phyloP scores from a whole-genome alignment of 2,113 vertebrate species.

The Irena cyanogastra region DNA sequence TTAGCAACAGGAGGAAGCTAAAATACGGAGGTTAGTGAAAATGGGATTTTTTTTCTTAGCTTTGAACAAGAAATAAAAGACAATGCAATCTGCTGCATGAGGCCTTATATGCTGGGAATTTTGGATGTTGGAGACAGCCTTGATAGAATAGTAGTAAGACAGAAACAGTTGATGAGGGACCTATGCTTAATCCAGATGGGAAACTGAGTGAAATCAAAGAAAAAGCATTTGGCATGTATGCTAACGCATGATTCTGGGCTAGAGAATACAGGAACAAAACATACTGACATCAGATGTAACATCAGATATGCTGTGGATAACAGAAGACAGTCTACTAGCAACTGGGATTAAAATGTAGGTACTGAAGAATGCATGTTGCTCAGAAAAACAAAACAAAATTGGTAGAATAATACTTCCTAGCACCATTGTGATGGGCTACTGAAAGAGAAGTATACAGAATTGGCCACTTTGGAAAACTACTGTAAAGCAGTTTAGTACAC shows the following conservation, averaged over 20 bases:
- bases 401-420: background rate
- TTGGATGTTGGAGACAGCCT: background rate
- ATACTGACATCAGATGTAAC: background rate
- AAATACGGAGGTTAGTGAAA: background rate
- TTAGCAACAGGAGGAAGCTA: background rate
- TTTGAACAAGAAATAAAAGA: background rate
- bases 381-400: background rate
- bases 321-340: background rate
- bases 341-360: background rate
- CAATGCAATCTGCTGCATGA: background rate
- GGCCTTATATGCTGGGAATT: background rate
- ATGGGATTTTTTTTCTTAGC: background rate
- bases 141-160: background rate
- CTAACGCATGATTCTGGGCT: background rate
- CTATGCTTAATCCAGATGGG: background rate
- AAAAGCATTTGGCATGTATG: background rate
- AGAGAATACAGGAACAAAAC: background rate
- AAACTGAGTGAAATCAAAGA: background rate
- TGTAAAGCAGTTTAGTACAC: background rate
- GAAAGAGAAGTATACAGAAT: background rate
- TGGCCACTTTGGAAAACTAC: background rate
- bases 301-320: background rate
- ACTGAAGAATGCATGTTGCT: background rate
- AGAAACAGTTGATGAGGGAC: background rate
- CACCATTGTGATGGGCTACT: background rate